Conservation (phyloP, 2,888 invertebrate genomes). For the Chironomus riparius region DNA sequence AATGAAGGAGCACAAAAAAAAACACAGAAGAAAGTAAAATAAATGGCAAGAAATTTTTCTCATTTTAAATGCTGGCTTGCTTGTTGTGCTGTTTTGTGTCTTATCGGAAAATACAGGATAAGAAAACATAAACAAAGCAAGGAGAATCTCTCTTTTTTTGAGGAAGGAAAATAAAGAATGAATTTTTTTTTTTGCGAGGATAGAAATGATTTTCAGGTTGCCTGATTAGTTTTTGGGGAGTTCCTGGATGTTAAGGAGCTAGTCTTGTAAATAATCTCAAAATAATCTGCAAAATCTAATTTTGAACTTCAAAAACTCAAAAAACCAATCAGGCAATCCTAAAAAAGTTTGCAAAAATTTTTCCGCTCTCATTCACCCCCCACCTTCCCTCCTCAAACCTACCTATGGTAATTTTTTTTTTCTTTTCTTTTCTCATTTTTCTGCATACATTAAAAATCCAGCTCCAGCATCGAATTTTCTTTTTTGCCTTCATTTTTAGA, state of each 20-base stretch:
- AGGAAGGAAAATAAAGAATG: too few species aligned
- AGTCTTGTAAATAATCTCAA: too few species aligned
- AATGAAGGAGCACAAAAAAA: background rate
- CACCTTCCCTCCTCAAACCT: background rate
- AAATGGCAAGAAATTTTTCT: background rate
- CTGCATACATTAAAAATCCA: constrained; percentile 22
- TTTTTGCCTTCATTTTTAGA: background rate
- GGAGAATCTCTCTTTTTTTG: too few species aligned
- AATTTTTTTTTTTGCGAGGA: too few species aligned
- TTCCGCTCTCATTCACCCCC: background rate
- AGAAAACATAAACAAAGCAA: background rate
- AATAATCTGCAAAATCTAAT: too few species aligned
- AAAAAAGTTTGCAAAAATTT: background rate
- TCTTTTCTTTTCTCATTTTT: background rate
- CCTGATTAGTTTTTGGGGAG: too few species aligned
- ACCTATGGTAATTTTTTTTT: background rate
- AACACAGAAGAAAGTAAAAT: background rate
- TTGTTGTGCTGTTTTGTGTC: background rate
- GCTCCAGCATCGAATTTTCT: background rate
- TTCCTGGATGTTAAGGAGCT: too few species aligned
- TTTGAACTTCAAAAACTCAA: background rate
- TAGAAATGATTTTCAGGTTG: too few species aligned
- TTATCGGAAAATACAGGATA: background rate
- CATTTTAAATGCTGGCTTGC: background rate
- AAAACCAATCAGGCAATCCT: background rate